Base-by-base conservation (phyloP, 1,140 invertebrate genomes). In the Cataglyphis hispanica region DNA sequence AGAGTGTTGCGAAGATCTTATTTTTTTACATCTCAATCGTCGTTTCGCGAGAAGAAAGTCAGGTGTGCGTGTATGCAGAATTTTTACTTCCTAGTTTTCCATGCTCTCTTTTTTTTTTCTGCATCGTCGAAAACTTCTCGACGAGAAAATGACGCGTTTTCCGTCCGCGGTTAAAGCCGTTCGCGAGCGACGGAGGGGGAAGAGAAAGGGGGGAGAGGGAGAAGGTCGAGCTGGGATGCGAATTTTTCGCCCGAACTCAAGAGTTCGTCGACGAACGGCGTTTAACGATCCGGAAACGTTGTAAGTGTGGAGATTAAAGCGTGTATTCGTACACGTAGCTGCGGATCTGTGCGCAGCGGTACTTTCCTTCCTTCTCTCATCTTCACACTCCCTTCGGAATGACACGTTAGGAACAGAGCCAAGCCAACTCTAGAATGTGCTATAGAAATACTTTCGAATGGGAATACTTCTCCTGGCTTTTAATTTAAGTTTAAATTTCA, bases 211-310 rank as follows among this genome's bases (percentile, higher is more conserved):
- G 46, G 3, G 16, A 16, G 16, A 19, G 58, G 46, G 16, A 16
- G 16, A 19, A 50, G 46, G 60, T 77, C 87, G 75, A 77, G 87
- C 74, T 88, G 69, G 87, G 87, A 88, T 89, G 78, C 74, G 87
- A 89, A 89, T 89, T 89, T 89, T 89, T 89, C 84, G 61, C 22
- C 87, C n/a, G 50, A 37, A 66, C 46, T 81, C 67, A 66, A 83
- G 89, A 90, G 86, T 84, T 91, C 70, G 88, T 81, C 89, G 86
- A 89, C 89, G 85, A 90, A 86, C 60, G 63, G 60, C 83, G 87
- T 85, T 94, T 93, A 93, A 94, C 91, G 93, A 93, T 94, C 90
- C 90, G 87, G 87, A 78, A 81, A 84, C 60, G 78, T 84, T 74
- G 78, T 87, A 72, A 56, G 80, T 43, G 46, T 31, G 83, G 70